Evolutionary conservation across 2,888 invertebrate species (phyloP), one percentile per base, ranked within the genome.

Genomic region (Spodoptera picta): DNA sequence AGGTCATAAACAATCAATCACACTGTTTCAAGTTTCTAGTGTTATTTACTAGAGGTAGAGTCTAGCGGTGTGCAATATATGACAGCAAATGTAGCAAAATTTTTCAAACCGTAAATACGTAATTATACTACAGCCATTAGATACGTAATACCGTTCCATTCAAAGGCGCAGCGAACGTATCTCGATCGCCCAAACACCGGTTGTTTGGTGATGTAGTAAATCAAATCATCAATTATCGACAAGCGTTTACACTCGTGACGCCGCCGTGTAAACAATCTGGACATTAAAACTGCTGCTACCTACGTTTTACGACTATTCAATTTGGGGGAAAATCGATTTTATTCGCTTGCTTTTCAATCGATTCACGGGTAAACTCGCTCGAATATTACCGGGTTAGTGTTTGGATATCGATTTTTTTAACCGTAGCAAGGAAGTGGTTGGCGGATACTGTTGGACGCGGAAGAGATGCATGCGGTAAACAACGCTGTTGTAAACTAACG

Each of bases 141-240:
- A 83, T 79, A 81, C 81, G 83, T 80, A 77, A 83, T 86, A 84
- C 80, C 71, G 83, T 82, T 88, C 85, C 89, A 92, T 90, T 90
- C 90, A 92, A 91, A 91, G 90, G 87, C 89, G 80, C 77, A 53
- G 73, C 69, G 77, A 84, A 84, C 87, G 88, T 85, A 87, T 86
- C 87, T 74, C 83, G 87, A 84, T 90, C 90, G 84, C 89, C 93
- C 89, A 93, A 94, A 94, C 93, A 93, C 92, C 91, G 92, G 91
- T 91, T 92, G 93, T 94, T 94, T 94, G 91, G 93, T 92, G 90
- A 91, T 90, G 93, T 88, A 92, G 92, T 94, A 94, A 94, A 94
- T 94, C 94, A 94, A 93, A 92, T 94, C 93, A 92, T 94, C 94
- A 94, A 94, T 94, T 94, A 94, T 93, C 92, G 93, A 92, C 92